Base-by-base conservation (phyloP, 2,113 vertebrate genomes). In the Syngnathus typhle region DNA sequence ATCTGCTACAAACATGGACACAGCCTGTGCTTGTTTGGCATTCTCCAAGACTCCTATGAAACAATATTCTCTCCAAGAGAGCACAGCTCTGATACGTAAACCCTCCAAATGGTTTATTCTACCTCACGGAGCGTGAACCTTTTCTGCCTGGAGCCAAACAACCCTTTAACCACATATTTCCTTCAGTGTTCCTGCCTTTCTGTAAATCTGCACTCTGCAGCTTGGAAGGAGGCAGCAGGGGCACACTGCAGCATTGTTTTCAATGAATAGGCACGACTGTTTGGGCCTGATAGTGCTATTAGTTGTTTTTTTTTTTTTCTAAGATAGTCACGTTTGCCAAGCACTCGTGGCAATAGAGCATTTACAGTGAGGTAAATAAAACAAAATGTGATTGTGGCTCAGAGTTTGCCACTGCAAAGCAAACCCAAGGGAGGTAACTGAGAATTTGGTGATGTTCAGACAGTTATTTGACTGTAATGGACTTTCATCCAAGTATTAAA, bases 81-180 rank as follows among this genome's bases (percentile, higher is more conserved):
- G 73, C 55, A 51, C 62, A 66, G 68, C 69, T 78, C 27, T 74
- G 64, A 79, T 68, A 65, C 54, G 65, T 75, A 87, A 86, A 86
- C 80, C 82, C 41, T 60, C 73, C 69, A 27, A 70, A 58, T 66
- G 43, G 76, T 84, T 87, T 85, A 83, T 80, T 81, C 80, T 76
- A 82, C 83, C 85, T 85, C 84, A 83, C 80, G 74, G 78, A 72
- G 7, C 58, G 65, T 70, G 55, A 73, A 72, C 68, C 61, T 83
- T 85, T 83, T 73, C 69, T 71, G 58, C 64, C 69, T 78, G 71
- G 75, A 83, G 77, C 69, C 87, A 87, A 89, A 89, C 82, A 87
- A 76, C 80, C 74, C 72, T 80, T 77, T 75, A 61, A 47, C 68
- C 73, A 72, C 76, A 58, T 75, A 68, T 75, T 55, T 70, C 79